Evolutionary conservation across 2,888 invertebrate species (phyloP).

Genomic region (Nudaria mundana): DNA sequence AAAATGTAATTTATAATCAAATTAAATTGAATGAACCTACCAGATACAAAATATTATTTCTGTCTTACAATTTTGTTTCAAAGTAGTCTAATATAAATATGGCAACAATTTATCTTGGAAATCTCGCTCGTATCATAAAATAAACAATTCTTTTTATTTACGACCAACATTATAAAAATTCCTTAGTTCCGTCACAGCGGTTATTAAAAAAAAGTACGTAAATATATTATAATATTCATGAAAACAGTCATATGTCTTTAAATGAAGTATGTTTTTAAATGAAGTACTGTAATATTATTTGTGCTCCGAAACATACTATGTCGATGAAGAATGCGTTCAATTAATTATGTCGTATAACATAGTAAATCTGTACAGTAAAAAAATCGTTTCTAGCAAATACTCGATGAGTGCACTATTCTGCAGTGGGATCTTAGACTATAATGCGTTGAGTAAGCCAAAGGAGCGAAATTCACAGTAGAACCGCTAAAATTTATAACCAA

Average conservation of each 20-base stretch:
- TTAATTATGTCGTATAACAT: too few relatives aligned
- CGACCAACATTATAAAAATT: slow-evolving; percentile 21
- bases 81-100: neutral
- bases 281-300: too few relatives aligned
- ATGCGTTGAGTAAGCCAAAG: slow-evolving; percentile 25
- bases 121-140: slow-evolving; percentile 10
- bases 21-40: neutral
- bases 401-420: too few relatives aligned
- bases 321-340: too few relatives aligned
- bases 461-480: slow-evolving; percentile 33
- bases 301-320: too few relatives aligned
- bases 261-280: too few relatives aligned
- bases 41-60: neutral
- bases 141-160: slow-evolving; percentile 25
- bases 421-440: too few relatives aligned
- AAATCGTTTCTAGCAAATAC: too few relatives aligned
- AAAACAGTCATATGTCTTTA: slow-evolving; percentile 26
- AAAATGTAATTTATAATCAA: too few relatives aligned
- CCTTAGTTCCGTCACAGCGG: slow-evolving; percentile 11
- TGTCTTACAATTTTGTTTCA: neutral
- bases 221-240: slow-evolving; percentile 26
- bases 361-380: too few relatives aligned
- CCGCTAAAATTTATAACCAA: slow-evolving; percentile 25
- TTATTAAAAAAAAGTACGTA: slow-evolving; percentile 31
- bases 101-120: slow-evolving; percentile 4